Evolutionary conservation across 2,888 invertebrate species (phyloP), one percentile per base, ranked within the genome.

Genomic region (Scelioninae gen. 2): DNA sequence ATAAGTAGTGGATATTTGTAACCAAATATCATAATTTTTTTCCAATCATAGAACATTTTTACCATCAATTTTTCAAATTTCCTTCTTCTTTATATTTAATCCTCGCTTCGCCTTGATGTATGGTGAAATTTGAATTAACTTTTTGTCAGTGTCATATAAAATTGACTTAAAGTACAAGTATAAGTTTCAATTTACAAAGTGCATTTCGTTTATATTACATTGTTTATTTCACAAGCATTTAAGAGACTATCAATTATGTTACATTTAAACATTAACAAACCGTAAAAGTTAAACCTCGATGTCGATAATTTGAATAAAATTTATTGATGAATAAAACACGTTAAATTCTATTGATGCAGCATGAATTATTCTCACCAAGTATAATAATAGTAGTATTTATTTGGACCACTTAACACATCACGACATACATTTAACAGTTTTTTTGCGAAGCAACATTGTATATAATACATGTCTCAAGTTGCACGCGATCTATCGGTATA

Each of bases 401-500:
- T 64, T 64, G 35, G 53, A 64, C 73, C 75, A 75, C 73, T 76
- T 69, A 76, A 71, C 69, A 76, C 76, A 75, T 73, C 75, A 64
- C 74, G 69, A 64, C 71, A 50, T 39, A 64, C 45, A 43, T 64
- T 57, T 57, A 73, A 60, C 53, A 48, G 63, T 73, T 68, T 73
- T 60, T 55, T 25, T 43, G 16, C 46, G 46, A 37, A 76, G 63
- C 15, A 46, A 78, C 78, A 78, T 78, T 78, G 74, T 78, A 76
- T 9, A 52, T 50, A 50, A 48, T 50, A 19, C 41, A 75, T 76
- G 79, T 75, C 74, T 61, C 70, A 46, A 76, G 74, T 74, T 76
- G 79, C 81, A 81, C 81, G 81, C 81, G 81, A 81, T 81, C 79
- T 63, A 74, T 68, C 68, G 76, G 48, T 41, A 58, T 77, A 77